Evolutionary conservation across 2,113 vertebrate species (phyloP).

Genomic region (Scatophagus argus): DNA sequence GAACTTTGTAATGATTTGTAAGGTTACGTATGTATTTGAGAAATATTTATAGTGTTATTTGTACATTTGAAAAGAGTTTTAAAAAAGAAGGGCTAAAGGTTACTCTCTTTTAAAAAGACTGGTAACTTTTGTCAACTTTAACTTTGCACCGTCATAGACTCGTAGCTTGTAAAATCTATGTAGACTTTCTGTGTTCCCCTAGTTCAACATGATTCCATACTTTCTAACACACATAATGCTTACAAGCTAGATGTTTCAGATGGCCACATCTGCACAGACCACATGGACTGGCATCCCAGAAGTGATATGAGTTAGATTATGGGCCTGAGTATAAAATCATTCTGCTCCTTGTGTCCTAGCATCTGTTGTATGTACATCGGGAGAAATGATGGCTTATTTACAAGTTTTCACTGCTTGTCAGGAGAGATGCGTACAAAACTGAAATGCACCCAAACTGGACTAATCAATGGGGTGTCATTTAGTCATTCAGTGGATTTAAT

Average conservation of each 20-base stretch:
- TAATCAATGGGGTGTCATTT: constrained; percentile 31
- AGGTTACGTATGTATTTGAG: neutral
- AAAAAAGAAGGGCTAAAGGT: neutral
- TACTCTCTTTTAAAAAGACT: neutral
- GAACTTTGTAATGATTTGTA: constrained; percentile 9
- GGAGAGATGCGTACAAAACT: neutral
- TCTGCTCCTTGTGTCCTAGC: constrained; percentile 16
- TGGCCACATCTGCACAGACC: constrained; percentile 38
- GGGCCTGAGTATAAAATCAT: constrained; percentile 27
- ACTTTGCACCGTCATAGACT: neutral
- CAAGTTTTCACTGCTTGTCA: neutral
- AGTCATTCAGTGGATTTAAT: constrained; percentile 44
- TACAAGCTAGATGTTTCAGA: constrained; percentile 50
- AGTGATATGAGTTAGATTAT: constrained; percentile 28
- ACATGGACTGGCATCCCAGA: constrained; percentile 30
- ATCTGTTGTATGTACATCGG: neutral
- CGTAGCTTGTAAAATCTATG: neutral
- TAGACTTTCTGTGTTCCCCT: neutral
- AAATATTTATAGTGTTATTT: neutral
- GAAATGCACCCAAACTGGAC: constrained; percentile 11
- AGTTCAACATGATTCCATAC: neutral
- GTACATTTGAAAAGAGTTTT: neutral
- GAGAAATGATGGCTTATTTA: neutral
- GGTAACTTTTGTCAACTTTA: neutral
- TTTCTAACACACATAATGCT: constrained; percentile 22